Conservation (phyloP, 2,113 vertebrate genomes). For the Cynocephalus volans region DNA sequence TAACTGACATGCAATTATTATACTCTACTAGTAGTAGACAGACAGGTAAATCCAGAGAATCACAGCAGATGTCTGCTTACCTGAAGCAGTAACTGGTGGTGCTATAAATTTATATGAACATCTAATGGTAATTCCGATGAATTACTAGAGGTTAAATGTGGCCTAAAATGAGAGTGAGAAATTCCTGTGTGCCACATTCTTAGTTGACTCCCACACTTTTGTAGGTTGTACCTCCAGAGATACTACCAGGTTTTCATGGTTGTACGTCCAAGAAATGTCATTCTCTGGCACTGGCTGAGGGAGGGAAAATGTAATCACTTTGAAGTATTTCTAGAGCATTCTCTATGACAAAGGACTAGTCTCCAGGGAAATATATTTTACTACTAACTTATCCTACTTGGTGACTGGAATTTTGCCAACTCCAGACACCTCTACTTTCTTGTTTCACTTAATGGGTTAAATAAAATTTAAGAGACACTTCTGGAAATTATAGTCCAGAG, state of each 20-base stretch:
- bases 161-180: not conserved
- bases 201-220: not conserved
- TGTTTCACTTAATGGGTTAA: not conserved
- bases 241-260: not conserved
- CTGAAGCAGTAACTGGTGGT: not conserved
- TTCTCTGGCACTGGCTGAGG: not conserved
- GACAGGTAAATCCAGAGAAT: not conserved
- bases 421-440: not conserved
- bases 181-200: not conserved
- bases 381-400: not conserved
- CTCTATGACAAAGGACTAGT: not conserved
- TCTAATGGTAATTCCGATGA: not conserved
- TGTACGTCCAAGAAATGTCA: not conserved
- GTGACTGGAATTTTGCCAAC: not conserved
- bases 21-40: not conserved
- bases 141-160: not conserved
- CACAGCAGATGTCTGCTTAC: not conserved
- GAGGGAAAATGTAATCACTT: not conserved
- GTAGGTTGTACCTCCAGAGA: not conserved
- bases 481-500: not conserved
- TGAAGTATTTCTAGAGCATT: not conserved
- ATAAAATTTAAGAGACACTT: not conserved
- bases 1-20: not conserved
- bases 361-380: too few relatives aligned
- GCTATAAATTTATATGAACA: not conserved